Conservation (phyloP, 1,140 invertebrate genomes). For the Contarinia nasturtii region DNA sequence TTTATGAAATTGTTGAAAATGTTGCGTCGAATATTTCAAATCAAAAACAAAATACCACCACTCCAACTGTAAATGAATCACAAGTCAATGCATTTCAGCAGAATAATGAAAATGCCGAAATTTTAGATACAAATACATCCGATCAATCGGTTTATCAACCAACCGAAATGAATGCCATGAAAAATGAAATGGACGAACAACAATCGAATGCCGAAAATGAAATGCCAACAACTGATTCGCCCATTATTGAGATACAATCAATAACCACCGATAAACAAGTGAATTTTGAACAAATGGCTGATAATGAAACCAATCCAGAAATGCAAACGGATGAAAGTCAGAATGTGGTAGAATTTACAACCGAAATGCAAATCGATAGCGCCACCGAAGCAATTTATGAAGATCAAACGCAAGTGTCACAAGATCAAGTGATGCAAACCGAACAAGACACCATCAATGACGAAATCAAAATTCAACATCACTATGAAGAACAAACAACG, state of each 20-base stretch:
- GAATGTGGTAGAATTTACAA: background rate
- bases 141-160: too few relatives aligned
- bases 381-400: background rate
- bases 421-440: conserved; percentile 1
- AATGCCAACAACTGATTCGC: background rate
- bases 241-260: background rate
- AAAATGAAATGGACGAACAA: background rate
- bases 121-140: too few relatives aligned
- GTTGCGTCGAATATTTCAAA: too few relatives aligned
- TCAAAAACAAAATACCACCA: too few relatives aligned
- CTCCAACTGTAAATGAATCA: too few relatives aligned
- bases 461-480: background rate
- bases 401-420: background rate
- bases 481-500: conserved; percentile 1
- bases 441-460: background rate
- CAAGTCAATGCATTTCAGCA: too few relatives aligned
- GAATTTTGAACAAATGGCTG: background rate
- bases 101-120: too few relatives aligned
- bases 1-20: too few relatives aligned
- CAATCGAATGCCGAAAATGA: background rate
- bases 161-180: too few relatives aligned
- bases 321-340: background rate
- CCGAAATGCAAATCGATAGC: too few relatives aligned
- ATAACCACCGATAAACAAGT: background rate
- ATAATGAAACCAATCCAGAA: background rate